A percentile compares a stretch with the other conserved stretches of the same genome.
These are phyloP conservation scores for Numenius arquata DNA, from an alignment of 2,113 vertebrate species.

Conservation along the genomic window DNA sequence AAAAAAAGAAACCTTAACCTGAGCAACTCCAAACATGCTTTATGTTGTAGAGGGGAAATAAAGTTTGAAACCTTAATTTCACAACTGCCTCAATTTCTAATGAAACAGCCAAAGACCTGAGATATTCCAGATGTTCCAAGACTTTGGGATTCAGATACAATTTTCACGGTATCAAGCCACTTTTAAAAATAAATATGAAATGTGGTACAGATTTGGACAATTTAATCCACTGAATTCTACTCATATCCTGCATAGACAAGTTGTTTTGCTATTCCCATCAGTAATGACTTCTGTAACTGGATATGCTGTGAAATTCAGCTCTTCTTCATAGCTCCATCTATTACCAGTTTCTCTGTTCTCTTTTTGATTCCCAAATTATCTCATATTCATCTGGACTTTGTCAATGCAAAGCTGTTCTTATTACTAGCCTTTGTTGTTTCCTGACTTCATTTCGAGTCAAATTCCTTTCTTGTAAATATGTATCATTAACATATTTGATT, in stretches of 20 bases:
- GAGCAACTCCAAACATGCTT: background rate
- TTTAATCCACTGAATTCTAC: constrained; percentile 1
- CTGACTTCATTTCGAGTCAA: constrained; percentile 27
- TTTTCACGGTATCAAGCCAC: background rate
- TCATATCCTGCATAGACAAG: background rate
- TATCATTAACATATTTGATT: constrained; percentile 60
- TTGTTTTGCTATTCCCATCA: background rate
- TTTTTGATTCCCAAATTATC: constrained; percentile 28
- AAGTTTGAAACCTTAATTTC: background rate
- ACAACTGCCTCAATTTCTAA: background rate
- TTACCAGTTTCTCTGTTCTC: constrained; percentile 8
- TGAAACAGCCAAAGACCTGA: background rate
- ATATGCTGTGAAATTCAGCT: constrained; percentile 28
- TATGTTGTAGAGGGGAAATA: background rate
- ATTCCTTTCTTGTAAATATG: constrained; percentile 35
- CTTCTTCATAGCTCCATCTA: constrained; percentile 18
- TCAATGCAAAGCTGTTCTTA: constrained; percentile 36
- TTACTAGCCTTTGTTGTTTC: constrained; percentile 44
- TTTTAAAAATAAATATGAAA: constrained; percentile 17
- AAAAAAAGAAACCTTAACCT: background rate
- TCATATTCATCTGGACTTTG: constrained; percentile 55
- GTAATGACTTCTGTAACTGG: constrained; percentile 21
- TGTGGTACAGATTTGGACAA: background rate
- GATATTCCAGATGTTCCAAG: background rate
- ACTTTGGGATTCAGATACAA: background rate